Percentiles rank a stretch among this genome's conserved stretches.
These are phyloP conservation scores for Melieria picta DNA, from an alignment of 2,888 invertebrate genomes.

Conservation along the genomic window DNA sequence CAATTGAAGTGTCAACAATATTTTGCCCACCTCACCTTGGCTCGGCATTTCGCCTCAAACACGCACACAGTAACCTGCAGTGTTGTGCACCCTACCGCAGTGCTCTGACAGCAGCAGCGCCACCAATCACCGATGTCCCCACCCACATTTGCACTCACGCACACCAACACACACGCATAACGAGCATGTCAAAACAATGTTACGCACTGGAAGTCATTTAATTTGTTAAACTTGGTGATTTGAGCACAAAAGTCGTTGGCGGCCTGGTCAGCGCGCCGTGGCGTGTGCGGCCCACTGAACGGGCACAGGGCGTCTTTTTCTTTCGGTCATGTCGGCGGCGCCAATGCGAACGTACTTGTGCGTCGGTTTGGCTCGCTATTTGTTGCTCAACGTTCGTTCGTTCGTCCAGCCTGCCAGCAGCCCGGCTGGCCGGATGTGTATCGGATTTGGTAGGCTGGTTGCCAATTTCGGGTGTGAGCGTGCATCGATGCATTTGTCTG, in stretches of 20 bases:
- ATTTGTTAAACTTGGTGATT: conserved; percentile 65
- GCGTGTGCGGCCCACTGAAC: background rate
- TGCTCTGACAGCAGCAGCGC: too few species aligned
- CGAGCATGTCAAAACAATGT: conserved; percentile 30
- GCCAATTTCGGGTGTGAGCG: background rate
- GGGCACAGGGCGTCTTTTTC: background rate
- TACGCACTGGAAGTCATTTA: conserved; percentile 58
- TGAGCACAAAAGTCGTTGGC: conserved; percentile 31
- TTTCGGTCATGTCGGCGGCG: background rate
- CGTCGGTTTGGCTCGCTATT: too few species aligned
- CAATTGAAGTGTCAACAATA: conserved; percentile 38
- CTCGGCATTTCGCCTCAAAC: background rate
- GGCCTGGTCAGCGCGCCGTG: background rate
- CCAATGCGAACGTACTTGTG: too few species aligned
- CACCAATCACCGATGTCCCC: background rate
- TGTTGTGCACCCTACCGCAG: too few species aligned
- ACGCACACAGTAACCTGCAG: background rate
- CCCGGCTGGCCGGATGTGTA: too few species aligned
- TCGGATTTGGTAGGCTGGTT: background rate
- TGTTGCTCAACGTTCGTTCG: too few species aligned
- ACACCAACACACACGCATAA: conserved; percentile 9
- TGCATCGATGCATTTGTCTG: conserved; percentile 48
- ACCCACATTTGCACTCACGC: background rate
- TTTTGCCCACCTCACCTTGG: conserved; percentile 12
- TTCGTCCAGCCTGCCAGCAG: too few species aligned